Conservation (phyloP, 2,797 vertebrate species). For the Anabas testudineus region DNA sequence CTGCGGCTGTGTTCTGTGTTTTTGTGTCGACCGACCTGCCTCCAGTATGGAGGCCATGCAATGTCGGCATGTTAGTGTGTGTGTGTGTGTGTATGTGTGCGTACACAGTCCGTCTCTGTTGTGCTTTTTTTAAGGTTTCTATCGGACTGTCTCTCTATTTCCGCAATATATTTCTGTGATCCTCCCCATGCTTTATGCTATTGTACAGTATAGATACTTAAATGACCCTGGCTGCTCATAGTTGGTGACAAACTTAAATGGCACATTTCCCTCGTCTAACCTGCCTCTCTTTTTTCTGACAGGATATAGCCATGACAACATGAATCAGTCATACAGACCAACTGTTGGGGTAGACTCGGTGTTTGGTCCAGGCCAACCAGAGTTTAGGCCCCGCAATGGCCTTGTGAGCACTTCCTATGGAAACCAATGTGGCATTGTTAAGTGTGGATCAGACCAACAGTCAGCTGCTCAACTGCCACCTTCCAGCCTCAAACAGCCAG, state of each 20-base stretch:
- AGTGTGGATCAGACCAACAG: conserved; percentile 80
- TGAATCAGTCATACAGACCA: conserved; percentile 96
- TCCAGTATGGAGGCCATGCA: conserved; percentile 77
- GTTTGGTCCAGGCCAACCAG: conserved; percentile 86
- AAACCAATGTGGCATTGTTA: conserved; percentile 85
- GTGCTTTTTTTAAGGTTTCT: conserved; percentile 35
- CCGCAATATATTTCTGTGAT: conserved; percentile 22
- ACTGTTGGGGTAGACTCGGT: conserved; percentile 88
- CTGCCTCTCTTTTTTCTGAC: conserved; percentile 51
- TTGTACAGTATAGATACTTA: not conserved
- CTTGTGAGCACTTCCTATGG: conserved; percentile 87
- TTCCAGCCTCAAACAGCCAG: conserved; percentile 80
- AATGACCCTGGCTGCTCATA: not conserved
- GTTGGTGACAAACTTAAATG: conserved; percentile 17
- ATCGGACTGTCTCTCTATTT: conserved; percentile 33
- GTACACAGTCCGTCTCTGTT: conserved; percentile 18
- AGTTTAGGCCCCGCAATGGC: conserved; percentile 86
- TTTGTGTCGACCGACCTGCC: conserved; percentile 70
- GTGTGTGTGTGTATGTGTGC: conserved; percentile 36
- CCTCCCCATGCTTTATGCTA: conserved; percentile 15
- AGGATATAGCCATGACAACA: conserved; percentile 93
- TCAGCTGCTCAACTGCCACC: conserved; percentile 80
- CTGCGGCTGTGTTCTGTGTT: conserved; percentile 52
- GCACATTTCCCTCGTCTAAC: conserved; percentile 39
- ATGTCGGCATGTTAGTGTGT: conserved; percentile 64